Evolutionary conservation across 2,797 vertebrate species (phyloP), one percentile per base, ranked within the genome.

Genomic region (Rousettus madagascariensis): DNA sequence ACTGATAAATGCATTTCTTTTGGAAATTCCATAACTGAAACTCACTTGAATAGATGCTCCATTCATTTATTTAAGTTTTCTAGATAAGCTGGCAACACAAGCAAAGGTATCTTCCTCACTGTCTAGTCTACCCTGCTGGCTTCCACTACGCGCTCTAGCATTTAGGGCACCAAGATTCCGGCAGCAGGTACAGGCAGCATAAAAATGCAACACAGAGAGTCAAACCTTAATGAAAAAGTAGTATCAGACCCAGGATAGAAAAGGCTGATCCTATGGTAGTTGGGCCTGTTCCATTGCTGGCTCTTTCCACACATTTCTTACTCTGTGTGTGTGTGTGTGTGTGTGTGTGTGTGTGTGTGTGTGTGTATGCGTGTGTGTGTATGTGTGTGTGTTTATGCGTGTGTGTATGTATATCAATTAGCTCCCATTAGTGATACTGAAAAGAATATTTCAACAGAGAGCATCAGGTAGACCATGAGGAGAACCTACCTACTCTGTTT

Each of bases 1-100:
- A 79, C 1, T 53, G 17, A 74, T 38, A 86, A 82, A 68, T 72
- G 8, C n/a, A 36, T 41, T 69, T 91, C 74, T 84, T 93, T 83
- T 33, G 53, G 79, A 74, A 91, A 93, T 72, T 90, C 30, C 28
- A 13, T 78, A 80, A 90, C 22, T 69, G 28, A 65, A 65, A 80
- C 33, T 41, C 38, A 26, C 17, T 80, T 91, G 38, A 88, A 63
- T n/a, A 85, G 26, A 46, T 22, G 66, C 43, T 87, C 57, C 53
- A 59, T 68, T 86, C 63, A 89, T 82, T 89, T 57, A 86, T 26
- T 38, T 36, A 69, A 38, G 38, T 93, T 87, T 82, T 89, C 72
- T 28, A 83, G 84, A 74, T 71, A 82, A 49, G 20, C n/a, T 85
- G 28, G 78, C 78, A 36, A 88, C 9, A 59, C 22, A 20, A 90